A percentile compares a stretch with the other conserved stretches of the same genome.
phyloP scores from a whole-genome alignment of 2,797 vertebrate species.

The Brachyalestes nurse region DNA sequence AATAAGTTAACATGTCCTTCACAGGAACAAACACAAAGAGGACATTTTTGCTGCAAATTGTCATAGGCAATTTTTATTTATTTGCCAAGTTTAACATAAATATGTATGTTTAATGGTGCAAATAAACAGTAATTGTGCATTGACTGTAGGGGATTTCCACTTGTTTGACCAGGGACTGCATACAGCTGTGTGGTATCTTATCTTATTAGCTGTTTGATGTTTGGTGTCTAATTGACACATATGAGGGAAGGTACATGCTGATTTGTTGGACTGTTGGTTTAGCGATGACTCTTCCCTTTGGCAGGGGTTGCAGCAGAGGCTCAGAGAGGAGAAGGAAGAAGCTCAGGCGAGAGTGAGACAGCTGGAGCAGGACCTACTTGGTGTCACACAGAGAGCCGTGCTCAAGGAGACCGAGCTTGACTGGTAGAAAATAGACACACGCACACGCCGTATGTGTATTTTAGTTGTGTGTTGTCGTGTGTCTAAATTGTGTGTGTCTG shows the following conservation, averaged over 20 bases:
- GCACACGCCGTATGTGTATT: neutral
- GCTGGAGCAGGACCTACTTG: slow-evolving; percentile 88
- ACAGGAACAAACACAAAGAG: too few relatives aligned
- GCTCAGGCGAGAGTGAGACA: slow-evolving; percentile 85
- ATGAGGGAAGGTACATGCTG: neutral
- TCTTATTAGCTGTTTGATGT: neutral
- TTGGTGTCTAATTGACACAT: neutral
- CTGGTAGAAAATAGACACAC: slow-evolving; percentile 77
- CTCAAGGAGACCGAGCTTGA: slow-evolving; percentile 95
- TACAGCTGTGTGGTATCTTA: neutral
- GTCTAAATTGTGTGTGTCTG: neutral
- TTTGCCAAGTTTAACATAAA: too few relatives aligned
- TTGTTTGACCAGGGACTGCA: neutral
- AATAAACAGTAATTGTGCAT: too few relatives aligned
- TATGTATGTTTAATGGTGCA: too few relatives aligned
- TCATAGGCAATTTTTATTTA: too few relatives aligned
- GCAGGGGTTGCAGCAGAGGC: slow-evolving; percentile 79
- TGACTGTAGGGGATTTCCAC: too few relatives aligned
- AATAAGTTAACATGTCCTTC: too few relatives aligned
- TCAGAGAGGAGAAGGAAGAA: slow-evolving; percentile 87
- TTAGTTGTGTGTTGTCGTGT: slow-evolving; percentile 1
- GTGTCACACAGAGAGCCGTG: slow-evolving; percentile 89
- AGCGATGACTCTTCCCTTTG: neutral
- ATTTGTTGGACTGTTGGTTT: neutral
- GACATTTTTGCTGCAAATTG: too few relatives aligned